Evolutionary conservation across 2,888 invertebrate genomes (phyloP).

Genomic region (Cordilura impudica): DNA sequence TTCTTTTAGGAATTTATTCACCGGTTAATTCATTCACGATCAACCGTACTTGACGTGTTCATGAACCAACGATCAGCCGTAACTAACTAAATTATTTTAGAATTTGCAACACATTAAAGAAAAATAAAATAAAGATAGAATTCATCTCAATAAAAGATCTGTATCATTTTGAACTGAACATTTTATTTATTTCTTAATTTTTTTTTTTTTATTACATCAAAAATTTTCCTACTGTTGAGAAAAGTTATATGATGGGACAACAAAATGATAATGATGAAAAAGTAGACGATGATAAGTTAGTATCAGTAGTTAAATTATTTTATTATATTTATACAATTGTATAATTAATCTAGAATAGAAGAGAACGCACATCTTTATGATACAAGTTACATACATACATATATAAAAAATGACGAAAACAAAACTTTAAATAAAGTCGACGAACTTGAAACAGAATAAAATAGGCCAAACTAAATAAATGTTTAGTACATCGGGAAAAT

Average conservation of each 20-base stretch:
- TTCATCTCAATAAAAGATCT: not conserved
- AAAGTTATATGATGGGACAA: not conserved
- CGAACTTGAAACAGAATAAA: not conserved
- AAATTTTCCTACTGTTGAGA: constrained; percentile 5
- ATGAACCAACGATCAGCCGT: constrained; percentile 31
- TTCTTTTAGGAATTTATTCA: not conserved
- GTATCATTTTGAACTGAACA: not conserved
- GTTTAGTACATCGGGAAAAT: not conserved
- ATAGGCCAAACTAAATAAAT: not conserved
- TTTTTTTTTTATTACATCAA: not conserved
- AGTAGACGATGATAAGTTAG: not conserved
- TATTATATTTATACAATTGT: constrained; percentile 35
- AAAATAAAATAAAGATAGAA: not conserved
- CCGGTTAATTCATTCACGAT: not conserved
- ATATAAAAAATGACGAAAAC: too few species aligned
- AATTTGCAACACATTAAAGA: constrained; percentile 20
- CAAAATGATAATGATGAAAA: not conserved
- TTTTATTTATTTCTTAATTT: too few species aligned
- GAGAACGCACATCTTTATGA: not conserved
- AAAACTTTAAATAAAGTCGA: not conserved
- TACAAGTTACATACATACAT: too few species aligned
- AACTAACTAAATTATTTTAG: constrained; percentile 37
- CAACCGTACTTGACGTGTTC: constrained; percentile 26
- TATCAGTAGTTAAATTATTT: constrained; percentile 47
- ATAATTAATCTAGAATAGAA: constrained; percentile 24